Base-by-base conservation (phyloP, 2,888 invertebrate genomes). In the Drosophila fungiperda region DNA sequence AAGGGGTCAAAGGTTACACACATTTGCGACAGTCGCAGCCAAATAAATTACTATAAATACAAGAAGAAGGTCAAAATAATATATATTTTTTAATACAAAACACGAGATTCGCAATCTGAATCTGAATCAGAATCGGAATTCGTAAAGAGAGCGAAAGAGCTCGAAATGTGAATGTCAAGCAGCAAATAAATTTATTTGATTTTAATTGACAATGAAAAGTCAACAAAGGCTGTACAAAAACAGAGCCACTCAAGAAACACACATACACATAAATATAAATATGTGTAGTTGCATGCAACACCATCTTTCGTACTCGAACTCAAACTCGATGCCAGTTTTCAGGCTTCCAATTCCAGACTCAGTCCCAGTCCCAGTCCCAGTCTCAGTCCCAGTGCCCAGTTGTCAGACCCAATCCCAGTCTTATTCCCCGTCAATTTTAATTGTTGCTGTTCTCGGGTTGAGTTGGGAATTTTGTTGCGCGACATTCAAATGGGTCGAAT, bases 401-500 rank as follows among this genome's bases (percentile, higher is more conserved):
- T 40, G 45, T 63, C 48, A 61, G 55, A 50, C 45, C 36, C 65
- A 70, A 66, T 61, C 59, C 59, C 52, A 71, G 49, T 29, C 52
- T 26, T 59, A 76, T 73, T 78, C 33, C 61, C 72, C 89, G 87
- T 90, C 90, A 90, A 77, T 89, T 89, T 90, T 87, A 90, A 87
- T 87, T 87, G 87, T 87, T 87, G 82, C 53, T 73, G 65, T 53
- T 42, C 71, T 76, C 66, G 66, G 82, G 71, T 73, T 80, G 77
- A 69, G 83, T 69, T 76, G 88, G 86, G 86, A 81, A 89, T 86
- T 87, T 87, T 67, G 71, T 66, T 74, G 74, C 80, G 66, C 84
- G 83, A 81, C 89, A 89, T 87, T 90, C 92, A 86, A 90, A 84
- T 91, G 91, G 90, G 91, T 91, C 92, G 92, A 88, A 88, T 90